These are phyloP conservation scores for Luperina nickerlii DNA, from an alignment of 2,888 invertebrate species.

Conservation along the genomic window DNA sequence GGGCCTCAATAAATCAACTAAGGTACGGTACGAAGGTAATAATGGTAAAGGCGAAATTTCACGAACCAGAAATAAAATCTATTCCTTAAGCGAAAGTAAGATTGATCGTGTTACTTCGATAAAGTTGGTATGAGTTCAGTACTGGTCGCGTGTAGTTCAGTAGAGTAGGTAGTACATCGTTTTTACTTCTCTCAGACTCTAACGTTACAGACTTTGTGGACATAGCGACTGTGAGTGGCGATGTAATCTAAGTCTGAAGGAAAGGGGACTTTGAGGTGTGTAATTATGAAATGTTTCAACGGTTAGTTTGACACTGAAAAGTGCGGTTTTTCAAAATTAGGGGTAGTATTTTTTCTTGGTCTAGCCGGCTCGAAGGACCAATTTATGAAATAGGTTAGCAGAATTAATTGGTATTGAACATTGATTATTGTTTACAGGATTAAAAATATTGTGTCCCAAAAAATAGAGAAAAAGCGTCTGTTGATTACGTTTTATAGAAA, in stretches of 20 bases:
- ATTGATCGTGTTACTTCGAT: slow-evolving; percentile 84
- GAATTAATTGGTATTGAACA: background rate
- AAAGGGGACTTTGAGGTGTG: background rate
- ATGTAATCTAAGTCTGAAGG: slow-evolving; percentile 14
- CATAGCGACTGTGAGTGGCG: background rate
- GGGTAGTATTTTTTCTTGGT: background rate
- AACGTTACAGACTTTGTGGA: slow-evolving; percentile 21
- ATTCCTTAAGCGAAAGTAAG: slow-evolving; percentile 84
- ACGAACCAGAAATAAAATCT: slow-evolving; percentile 78
- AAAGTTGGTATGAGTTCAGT: slow-evolving; percentile 75
- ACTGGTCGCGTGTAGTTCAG: slow-evolving; percentile 40
- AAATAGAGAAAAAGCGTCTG: background rate
- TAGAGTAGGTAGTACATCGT: slow-evolving; percentile 46
- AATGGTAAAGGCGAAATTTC: slow-evolving; percentile 75
- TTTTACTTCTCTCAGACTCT: slow-evolving; percentile 21
- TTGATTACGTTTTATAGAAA: background rate
- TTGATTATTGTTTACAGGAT: background rate
- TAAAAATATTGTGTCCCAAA: too few relatives aligned
- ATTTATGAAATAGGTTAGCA: background rate
- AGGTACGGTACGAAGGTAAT: slow-evolving; percentile 67
- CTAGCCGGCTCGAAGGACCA: slow-evolving; percentile 6
- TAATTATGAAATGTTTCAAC: background rate
- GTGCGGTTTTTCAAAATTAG: background rate
- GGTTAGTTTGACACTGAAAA: background rate
- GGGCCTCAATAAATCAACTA: slow-evolving; percentile 70